Evolutionary conservation across 2,797 vertebrate species (phyloP).

Genomic region (Lindbergichthys nudifrons): DNA sequence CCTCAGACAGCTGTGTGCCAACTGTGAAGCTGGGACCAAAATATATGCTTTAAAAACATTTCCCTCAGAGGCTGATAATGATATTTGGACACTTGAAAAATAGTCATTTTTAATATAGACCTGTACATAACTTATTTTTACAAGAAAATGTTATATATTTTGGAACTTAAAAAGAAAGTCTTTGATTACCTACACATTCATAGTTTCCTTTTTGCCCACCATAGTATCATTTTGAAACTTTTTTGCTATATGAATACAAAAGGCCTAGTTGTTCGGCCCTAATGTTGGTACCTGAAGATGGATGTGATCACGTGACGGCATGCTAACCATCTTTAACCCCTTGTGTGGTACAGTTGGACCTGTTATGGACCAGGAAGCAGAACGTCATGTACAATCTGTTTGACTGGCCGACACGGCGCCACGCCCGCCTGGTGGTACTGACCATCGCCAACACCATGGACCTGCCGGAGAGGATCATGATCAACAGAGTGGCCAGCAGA

Average conservation of each 20-base stretch:
- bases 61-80: too few species aligned
- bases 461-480: constrained; percentile 97
- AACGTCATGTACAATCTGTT: constrained; percentile 97
- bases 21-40: too few species aligned
- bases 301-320: background rate
- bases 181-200: too few species aligned
- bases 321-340: background rate
- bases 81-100: too few species aligned
- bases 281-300: background rate
- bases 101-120: too few species aligned
- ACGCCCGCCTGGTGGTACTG: constrained; percentile 92
- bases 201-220: too few species aligned
- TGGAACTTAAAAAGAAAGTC: too few species aligned
- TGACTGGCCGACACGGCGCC: constrained; percentile 94
- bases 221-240: too few species aligned
- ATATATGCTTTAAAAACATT: too few species aligned
- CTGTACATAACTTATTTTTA: too few species aligned
- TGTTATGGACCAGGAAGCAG: constrained; percentile 97
- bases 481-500: constrained; percentile 94
- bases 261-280: background rate
- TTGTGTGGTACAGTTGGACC: constrained; percentile 87
- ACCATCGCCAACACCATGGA: constrained; percentile 99
- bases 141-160: too few species aligned
- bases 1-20: too few species aligned
- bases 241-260: background rate